Base-by-base conservation (phyloP, 2,113 vertebrate species). In the Callospermophilus lateralis region DNA sequence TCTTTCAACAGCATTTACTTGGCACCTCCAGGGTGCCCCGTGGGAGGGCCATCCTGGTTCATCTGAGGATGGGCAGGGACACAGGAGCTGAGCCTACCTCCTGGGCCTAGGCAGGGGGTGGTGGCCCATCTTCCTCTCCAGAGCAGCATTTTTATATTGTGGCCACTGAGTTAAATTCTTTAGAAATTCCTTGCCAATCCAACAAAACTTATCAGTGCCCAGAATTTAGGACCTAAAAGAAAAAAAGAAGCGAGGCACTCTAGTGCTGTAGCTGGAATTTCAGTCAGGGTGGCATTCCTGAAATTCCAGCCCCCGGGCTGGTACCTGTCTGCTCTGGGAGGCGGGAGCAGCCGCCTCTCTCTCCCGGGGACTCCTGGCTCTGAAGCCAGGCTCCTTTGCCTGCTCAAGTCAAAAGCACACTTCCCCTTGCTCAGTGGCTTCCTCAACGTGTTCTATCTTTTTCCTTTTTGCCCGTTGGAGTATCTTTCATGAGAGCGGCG, bases 401-500 rank as follows among this genome's bases (percentile, higher is more conserved):
- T 3, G 1, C 30, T 6, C 16, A 73, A 39, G 63, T 12, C 4
- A 30, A 65, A 39, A 39, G 22, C 26, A 11, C 3, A 10, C 34
- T 30, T 34, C 34, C 76, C 67, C 32, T 6, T 11, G 4, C 30
- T 26, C 39, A 13, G 8, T 8, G 53, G 37, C 26, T 68, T 37
- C 37, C 72, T 65, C 61, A 5, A 19, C 32, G 8, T 26, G 39
- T 22, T 48, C 76, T 94, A 30, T 83, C 96, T 61, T 86, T 93
- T 77, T 78, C 1, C 93, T 39, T 86, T 98, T 48, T 90, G 42
- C 78, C 87, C 97, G 70, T 97, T 98, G 97, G 95, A 98, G 87
- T 94, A 87, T n/a, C 84, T 98, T 98, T 97, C 97, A 93, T 89
- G 97, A 96, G 93, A 95, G 92, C 58, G 12, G 94, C 97, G 94